phyloP scores from a whole-genome alignment of 2,797 vertebrate species.

The Danionella dracula region DNA sequence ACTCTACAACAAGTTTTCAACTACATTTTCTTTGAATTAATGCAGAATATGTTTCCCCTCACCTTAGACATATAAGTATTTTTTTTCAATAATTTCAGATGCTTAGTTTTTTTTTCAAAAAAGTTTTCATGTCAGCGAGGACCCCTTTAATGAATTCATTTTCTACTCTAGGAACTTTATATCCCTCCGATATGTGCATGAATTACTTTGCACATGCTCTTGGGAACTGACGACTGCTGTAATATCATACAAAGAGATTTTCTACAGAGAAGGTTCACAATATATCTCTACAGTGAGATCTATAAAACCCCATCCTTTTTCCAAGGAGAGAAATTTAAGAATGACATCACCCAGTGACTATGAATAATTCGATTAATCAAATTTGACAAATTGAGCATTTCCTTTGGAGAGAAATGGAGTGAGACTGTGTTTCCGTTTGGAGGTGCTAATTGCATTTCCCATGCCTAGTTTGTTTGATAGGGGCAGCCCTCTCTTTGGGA shows the following conservation, averaged over 20 bases:
- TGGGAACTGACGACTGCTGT: not conserved
- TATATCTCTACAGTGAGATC: not conserved
- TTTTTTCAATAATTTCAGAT: no score
- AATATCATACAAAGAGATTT: not conserved
- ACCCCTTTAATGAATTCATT: not conserved
- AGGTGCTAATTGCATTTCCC: conserved; percentile 49
- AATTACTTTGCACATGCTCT: not conserved
- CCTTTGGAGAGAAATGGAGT: conserved; percentile 7
- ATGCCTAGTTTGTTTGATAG: conserved; percentile 16
- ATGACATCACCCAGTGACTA: conserved; percentile 2
- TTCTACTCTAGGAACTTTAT: not conserved
- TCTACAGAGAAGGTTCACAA: not conserved
- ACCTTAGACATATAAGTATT: no score
- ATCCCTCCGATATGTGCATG: not conserved
- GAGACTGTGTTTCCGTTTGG: conserved; percentile 24
- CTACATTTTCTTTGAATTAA: no score
- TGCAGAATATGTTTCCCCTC: no score
- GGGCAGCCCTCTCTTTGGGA: conserved; percentile 35
- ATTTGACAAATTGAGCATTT: not conserved
- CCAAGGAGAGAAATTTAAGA: not conserved
- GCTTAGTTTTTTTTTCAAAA: not conserved
- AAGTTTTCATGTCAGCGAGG: not conserved
- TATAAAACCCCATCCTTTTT: not conserved
- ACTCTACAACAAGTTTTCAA: no score
- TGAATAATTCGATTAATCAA: conserved; percentile 29